Base-by-base conservation (phyloP, 2,113 vertebrate species). In the Salvelinus alpinus region DNA sequence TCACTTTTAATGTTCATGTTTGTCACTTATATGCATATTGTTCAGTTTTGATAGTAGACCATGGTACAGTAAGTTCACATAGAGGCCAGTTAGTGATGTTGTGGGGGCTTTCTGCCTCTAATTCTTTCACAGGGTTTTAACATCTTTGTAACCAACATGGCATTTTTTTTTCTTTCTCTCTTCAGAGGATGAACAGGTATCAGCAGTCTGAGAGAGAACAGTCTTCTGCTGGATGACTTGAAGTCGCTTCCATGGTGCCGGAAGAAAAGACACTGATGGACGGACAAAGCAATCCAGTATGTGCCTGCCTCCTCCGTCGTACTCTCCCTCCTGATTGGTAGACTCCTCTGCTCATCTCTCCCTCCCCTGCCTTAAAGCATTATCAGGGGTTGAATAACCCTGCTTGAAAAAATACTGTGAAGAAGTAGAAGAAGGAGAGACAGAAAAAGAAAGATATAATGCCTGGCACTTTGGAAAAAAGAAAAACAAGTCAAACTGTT, bases 381-480 rank as follows among this genome's bases (percentile, higher is more conserved):
- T 95, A 95, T 92, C 91, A 94, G 95, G 95, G 95, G 94, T 94
- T 95, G 91, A 92, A 89, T 86, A 87, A 87, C 92, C 93, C 92
- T 89, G 95, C 95, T 96, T 96, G 95, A 88, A 95, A 95, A 93
- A 67, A 94, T 97, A 98, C 96, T 98, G 97, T 97, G 96, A 98
- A 99, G 95, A 74, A 34, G 34, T 6, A 34, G 31, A 34, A 34
- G 31, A 44, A 44, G 7, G 8, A 65, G 69, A 73, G 60, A 54
- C 24, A n/a, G 9, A 29, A 66, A 22, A 68, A 34, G 25, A 47
- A 29, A 11, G 83, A 82, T 77, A 84, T n/a, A 44, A 88, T 47
- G 82, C 86, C 85, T 84, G 91, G 92, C 91, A 91, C 92, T 93
- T 91, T 92, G 88, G 86, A 84, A 57, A 77, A 75, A 85, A 22